Evolutionary conservation across 2,113 vertebrate genomes (phyloP), one percentile per base, ranked within the genome.

Genomic region (Podiceps cristatus): DNA sequence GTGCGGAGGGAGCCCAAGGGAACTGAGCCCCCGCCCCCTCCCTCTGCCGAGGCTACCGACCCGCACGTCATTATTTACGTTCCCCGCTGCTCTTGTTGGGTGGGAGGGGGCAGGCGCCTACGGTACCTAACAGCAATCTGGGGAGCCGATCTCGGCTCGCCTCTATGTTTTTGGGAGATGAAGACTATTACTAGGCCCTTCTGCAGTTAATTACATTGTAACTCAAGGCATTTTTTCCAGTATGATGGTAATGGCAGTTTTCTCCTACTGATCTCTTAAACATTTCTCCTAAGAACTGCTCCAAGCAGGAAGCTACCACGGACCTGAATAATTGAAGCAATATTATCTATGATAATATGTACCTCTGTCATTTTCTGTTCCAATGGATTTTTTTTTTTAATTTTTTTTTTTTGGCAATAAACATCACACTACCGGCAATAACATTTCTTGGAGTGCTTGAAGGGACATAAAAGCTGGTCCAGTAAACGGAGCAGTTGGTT

Each of bases 341-440:
- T 97, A 96, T 96, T 97, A 94, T 94, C 86, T 95, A 50, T 92
- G 92, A 93, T 97, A 94, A 96, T 94, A 92, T 75, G 87, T 93
- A 88, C 82, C 96, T 94, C 89, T 81, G 37, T 87, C 86, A 7
- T 62, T 82, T 77, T 62, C 79, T 86, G 62, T 97, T 96, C 69
- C 55, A 8, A 4, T 84, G 69, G 83, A 83, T 87, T 35, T 60
- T 47, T n/a, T 50, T 50, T 28, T 68, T 37, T 53, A 47, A 83
- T 87, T 35, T 60, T 47, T n/a, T 50, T 50, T 28, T 68, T 37
- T 85, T 80, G 66, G 64, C 83, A 96, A 88, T 92, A 89, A 94
- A 95, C 82, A 88, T 55, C 66, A 71, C 68, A 56, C 94, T 90
- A 73, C 71, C 80, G 97, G 94, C 93, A 97, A 95, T 97, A 97